A percentile compares a stretch with the other conserved stretches of the same genome.
Conservation (phyloP, 1,140 invertebrate species). For the Druon quercuslanigerum region DNA sequence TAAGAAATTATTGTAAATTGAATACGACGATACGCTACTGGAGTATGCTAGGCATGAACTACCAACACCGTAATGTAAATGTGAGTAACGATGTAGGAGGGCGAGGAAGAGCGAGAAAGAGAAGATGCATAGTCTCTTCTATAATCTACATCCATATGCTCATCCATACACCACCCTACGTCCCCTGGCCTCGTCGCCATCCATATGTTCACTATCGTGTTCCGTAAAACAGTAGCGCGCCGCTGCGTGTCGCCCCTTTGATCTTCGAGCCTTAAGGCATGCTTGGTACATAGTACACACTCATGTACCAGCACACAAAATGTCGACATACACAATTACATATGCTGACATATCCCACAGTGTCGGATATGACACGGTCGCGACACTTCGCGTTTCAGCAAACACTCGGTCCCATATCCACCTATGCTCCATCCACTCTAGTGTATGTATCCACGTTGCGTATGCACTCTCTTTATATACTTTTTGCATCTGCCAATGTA, state of each 20-base stretch:
- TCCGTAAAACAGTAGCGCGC: constrained; percentile 59
- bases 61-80: constrained; percentile 12
- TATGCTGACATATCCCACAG: constrained; percentile 36
- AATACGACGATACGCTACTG: not conserved
- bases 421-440: not conserved
- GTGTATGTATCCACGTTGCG: too few species aligned
- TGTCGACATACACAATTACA: not conserved
- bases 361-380: constrained; percentile 64
- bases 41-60: not conserved
- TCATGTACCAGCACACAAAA: constrained; percentile 41
- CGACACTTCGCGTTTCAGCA: constrained; percentile 61
- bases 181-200: constrained; percentile 43
- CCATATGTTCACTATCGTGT: constrained; percentile 56
- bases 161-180: constrained; percentile 28
- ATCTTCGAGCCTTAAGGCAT: constrained; percentile 58
- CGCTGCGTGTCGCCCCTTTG: constrained; percentile 62
- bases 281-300: constrained; percentile 52
- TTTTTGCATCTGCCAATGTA: not conserved
- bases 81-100: constrained; percentile 20
- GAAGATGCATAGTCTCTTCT: constrained; percentile 12
- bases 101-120: constrained; percentile 14
- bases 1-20: too few species aligned
- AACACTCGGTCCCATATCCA: not conserved
- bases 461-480: not conserved
- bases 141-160: not conserved